Evolutionary conservation across 2,888 invertebrate species (phyloP), one percentile per base, ranked within the genome.

Genomic region (Lepidocyrtoides sp.): DNA sequence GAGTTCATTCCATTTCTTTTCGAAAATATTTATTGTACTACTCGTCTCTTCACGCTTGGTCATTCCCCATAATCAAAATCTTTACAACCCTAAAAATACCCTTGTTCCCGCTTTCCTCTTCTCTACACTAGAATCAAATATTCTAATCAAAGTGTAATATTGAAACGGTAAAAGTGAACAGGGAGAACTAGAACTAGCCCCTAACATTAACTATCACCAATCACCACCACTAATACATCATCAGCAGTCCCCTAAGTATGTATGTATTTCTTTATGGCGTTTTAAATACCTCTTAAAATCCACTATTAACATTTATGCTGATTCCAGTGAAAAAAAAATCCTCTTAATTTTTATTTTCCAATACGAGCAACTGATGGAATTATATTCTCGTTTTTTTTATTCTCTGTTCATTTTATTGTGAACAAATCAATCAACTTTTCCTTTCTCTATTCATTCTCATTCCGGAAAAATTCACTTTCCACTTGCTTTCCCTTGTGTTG

Each of bases 381-480:
- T n/a, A n/a, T n/a, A 36, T 36, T n/a, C 44, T 10, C 20, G 41
- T 32, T 63, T 84, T 44, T 82, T 57, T 29, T 44, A 2, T 23
- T 29, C 20, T 66, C 63, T 79, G 63, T 91, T 72, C 75, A 75
- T 75, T 75, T 75, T 44, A 81, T 85, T 86, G 82, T 89, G 69
- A 75, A 36, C 83, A 84, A 84, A 83, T 90, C 89, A 90, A 84
- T 77, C 89, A 90, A 77, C 57, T 54, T 48, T 83, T 54, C 69
- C 26, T 63, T 36, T 72, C 32, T 69, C 75, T 57, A 36, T 86
- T 79, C 91, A 72, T 82, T 89, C 72, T 82, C 89, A 82, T 72
- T 72, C 72, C 54, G 82, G 57, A 54, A 69, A 79, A 79, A 89
- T 82, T 87, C 69, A 51, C 66, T 82, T 89, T 85, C 84, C 77